These are phyloP conservation scores for Drosophila nigromelanica DNA, from an alignment of 1,140 invertebrate genomes.

Conservation along the genomic window DNA sequence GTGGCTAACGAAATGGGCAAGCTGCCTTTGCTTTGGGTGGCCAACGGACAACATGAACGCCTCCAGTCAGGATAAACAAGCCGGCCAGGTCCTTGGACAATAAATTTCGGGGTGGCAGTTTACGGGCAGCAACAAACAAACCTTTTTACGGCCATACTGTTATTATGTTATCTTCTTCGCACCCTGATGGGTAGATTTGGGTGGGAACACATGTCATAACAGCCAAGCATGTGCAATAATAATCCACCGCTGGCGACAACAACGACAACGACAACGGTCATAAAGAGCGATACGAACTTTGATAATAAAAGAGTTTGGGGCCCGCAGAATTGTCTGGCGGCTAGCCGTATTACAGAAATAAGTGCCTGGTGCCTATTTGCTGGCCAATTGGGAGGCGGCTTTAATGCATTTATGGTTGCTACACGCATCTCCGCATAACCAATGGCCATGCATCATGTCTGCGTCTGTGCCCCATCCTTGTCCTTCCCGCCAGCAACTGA, in stretches of 20 bases:
- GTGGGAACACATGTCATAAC: slow-evolving; percentile 56
- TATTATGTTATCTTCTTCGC: slow-evolving; percentile 64
- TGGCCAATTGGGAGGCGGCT: not conserved
- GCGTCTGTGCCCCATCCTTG: not conserved
- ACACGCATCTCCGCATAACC: not conserved
- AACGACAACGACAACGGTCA: slow-evolving; percentile 19
- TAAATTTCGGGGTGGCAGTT: slow-evolving; percentile 51
- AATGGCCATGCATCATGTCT: not conserved
- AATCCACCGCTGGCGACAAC: slow-evolving; percentile 49
- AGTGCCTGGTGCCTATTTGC: not conserved
- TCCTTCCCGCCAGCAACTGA: not conserved
- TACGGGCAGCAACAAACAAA: slow-evolving; percentile 58
- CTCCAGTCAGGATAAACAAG: slow-evolving; percentile 22
- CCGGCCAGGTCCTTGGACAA: slow-evolving; percentile 32
- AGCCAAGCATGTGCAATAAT: slow-evolving; percentile 64
- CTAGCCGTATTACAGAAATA: not conserved
- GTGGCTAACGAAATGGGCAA: not conserved
- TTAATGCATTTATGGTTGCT: slow-evolving; percentile 5
- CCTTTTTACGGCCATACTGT: slow-evolving; percentile 64
- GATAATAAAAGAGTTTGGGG: slow-evolving; percentile 61
- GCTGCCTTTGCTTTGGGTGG: not conserved
- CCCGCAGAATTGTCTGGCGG: slow-evolving; percentile 36
- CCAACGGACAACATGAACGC: slow-evolving; percentile 14
- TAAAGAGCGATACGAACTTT: slow-evolving; percentile 56
- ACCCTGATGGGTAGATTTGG: slow-evolving; percentile 3